Conservation (phyloP, 2,113 vertebrate species). For the Neomonachus schauinslandi region DNA sequence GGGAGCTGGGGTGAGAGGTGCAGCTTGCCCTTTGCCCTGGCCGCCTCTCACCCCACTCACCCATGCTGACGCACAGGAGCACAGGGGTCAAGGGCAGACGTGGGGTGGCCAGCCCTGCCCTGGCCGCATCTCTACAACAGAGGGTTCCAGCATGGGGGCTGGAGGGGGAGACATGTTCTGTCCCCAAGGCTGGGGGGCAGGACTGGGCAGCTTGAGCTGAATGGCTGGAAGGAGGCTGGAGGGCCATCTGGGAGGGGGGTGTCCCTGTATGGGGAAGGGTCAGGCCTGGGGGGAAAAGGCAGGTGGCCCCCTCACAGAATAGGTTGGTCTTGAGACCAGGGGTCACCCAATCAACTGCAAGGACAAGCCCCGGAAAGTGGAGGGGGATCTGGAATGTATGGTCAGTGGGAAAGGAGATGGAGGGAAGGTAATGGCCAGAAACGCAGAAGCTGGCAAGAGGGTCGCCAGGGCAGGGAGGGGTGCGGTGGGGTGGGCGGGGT, state of each 20-base stretch:
- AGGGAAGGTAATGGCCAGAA: neutral
- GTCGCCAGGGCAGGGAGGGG: neutral
- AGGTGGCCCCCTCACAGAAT: neutral
- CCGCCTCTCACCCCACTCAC: neutral
- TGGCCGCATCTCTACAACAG: neutral
- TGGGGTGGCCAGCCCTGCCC: neutral
- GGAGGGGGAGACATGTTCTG: neutral
- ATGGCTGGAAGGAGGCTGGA: too few relatives aligned
- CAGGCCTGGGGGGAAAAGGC: neutral
- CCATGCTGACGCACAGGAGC: neutral
- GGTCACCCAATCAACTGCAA: neutral
- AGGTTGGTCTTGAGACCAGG: neutral
- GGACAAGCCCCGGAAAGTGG: neutral
- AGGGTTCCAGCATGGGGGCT: neutral
- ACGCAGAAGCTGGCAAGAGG: neutral
- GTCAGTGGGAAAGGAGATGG: too few relatives aligned
- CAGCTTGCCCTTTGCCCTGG: rapidly evolving
- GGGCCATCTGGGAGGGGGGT: neutral
- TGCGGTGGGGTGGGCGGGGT: neutral
- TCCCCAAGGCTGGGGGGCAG: neutral
- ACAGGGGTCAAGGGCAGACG: neutral
- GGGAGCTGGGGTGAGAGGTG: neutral
- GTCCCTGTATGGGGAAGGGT: neutral
- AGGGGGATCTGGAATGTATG: too few relatives aligned
- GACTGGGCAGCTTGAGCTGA: neutral